phyloP scores from a whole-genome alignment of 2,797 vertebrate species.

The Mico argentatus region DNA sequence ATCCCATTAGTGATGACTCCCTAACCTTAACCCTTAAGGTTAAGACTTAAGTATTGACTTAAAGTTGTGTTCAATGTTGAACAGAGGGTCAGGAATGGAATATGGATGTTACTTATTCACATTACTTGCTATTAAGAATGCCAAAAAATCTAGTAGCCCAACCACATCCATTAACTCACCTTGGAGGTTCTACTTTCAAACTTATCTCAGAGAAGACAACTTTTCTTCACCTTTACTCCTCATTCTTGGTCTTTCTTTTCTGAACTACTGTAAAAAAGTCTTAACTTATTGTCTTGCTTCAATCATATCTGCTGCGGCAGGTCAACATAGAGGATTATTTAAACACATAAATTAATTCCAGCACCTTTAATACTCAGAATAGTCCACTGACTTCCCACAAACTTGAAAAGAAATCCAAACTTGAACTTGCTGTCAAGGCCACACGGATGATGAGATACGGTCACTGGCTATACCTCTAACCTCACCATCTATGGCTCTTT shows the following conservation, averaged over 20 bases:
- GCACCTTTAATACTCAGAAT: not conserved
- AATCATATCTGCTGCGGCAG: not conserved
- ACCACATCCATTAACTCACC: not conserved
- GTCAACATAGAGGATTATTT: not conserved
- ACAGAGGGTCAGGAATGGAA: not conserved
- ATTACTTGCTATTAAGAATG: not conserved
- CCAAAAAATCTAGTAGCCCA: not conserved
- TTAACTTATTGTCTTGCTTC: not conserved
- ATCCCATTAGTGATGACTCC: not conserved
- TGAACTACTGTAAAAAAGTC: not conserved
- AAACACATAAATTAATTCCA: not conserved
- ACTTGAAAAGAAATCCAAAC: not conserved
- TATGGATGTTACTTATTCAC: not conserved
- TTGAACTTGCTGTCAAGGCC: not conserved
- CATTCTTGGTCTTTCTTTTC: not conserved
- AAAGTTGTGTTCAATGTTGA: not conserved
- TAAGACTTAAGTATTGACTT: not conserved
- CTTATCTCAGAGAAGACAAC: not conserved
- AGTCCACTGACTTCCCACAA: not conserved
- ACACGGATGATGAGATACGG: fast-evolving
- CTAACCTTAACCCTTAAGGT: not conserved
- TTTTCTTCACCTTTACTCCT: not conserved
- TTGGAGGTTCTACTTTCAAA: not conserved
- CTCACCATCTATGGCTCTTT: not conserved
- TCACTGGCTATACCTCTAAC: fast-evolving